Evolutionary conservation across 2,888 invertebrate genomes (phyloP), one percentile per base, ranked within the genome.

Genomic region (Lasioglossum leucozonium): DNA sequence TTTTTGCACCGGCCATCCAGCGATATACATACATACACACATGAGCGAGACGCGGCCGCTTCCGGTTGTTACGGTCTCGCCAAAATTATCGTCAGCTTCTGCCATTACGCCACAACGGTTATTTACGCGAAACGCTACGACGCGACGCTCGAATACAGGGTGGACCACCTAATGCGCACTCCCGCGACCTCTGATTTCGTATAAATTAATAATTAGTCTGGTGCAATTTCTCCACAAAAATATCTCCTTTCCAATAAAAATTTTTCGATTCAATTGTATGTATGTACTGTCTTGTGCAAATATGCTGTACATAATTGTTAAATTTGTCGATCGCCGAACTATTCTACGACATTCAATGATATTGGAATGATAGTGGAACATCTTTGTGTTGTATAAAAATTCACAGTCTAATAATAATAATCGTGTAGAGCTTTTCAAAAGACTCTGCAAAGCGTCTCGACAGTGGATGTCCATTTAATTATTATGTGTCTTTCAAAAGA

Each of bases 41-140:
- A 4, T 3, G 37, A 67, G 65, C 34, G 34, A 37, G 65, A 37
- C 42, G 13, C 22, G 26, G 72, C 67, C 37, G 79, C 62, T 91
- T 91, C 91, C 91, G 88, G 86, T 86, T 87, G 30, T 77, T 72
- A 86, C 71, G 81, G 77, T 83, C 85, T 76, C 77, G 84, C 89
- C 86, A 89, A 84, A 87, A 88, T 87, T 81, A 87, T 77, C 77
- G 42, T 47, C 72, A 75, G 65, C 62, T n/a, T 51, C 37, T 55
- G 42, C 65, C 58, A n/a, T 58, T 26, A n/a, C 34, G 44, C 22
- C 65, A 62, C 22, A 18, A 72, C 47, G n/a, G 51, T 76, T 72
- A 76, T 75, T 58, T 58, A 79, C 78, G 72, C 58, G 62, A 40
- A 40, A 40, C 62, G 62, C n/a, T 62, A 8, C 18, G 30, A 47